Evolutionary conservation across 2,113 vertebrate species (phyloP).

Genomic region (Melanerpes aurifrons): DNA sequence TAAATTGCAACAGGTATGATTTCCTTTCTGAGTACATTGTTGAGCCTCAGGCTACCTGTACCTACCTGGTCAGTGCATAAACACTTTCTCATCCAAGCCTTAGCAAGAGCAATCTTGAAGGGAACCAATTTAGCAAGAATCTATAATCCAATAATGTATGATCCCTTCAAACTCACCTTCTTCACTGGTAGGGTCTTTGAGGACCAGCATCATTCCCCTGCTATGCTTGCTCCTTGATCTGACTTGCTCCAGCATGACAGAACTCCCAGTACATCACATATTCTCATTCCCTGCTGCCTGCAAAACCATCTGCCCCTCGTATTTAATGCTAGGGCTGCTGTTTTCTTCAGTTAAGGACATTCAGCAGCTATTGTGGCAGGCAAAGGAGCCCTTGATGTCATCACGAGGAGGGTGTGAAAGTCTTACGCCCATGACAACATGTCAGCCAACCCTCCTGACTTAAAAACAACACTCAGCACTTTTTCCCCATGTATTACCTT

Average conservation of each 20-base stretch:
- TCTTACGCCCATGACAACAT: not conserved
- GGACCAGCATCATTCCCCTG: not conserved
- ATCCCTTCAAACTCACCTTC: not conserved
- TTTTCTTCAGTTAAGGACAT: not conserved
- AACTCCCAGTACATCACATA: accelerated
- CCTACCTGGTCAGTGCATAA: not conserved
- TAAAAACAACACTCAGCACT: not conserved
- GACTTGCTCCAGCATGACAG: not conserved
- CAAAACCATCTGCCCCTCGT: not conserved
- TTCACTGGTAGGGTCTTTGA: not conserved
- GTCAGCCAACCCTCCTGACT: not conserved
- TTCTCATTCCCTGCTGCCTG: not conserved
- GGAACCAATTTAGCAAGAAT: not conserved
- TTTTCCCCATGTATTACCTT: not conserved
- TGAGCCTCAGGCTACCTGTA: not conserved
- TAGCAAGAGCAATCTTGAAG: not conserved
- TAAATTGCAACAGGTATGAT: not conserved
- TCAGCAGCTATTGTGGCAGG: not conserved
- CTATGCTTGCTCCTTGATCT: not conserved
- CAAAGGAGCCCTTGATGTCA: not conserved
- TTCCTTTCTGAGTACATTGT: not conserved
- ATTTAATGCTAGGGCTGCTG: not conserved
- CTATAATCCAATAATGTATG: not conserved
- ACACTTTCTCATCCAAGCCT: not conserved
- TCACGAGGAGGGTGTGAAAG: not conserved